phyloP scores from a whole-genome alignment of 2,113 vertebrate genomes.

The Coryphaenoides rupestris region DNA sequence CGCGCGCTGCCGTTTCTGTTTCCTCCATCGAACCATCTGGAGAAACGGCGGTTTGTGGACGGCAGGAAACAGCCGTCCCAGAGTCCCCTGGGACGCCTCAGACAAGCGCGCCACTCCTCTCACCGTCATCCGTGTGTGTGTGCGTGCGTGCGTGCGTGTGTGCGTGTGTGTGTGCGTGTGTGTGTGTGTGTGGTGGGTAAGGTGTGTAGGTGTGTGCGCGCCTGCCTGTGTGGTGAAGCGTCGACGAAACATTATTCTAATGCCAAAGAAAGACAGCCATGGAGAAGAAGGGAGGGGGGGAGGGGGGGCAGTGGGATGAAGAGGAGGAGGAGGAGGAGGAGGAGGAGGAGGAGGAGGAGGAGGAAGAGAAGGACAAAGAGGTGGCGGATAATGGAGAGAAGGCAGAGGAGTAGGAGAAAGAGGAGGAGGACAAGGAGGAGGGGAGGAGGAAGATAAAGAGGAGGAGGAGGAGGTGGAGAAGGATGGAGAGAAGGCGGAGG shows the following conservation, averaged over 20 bases:
- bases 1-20: constrained; percentile 43
- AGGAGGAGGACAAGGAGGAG: constrained; percentile 7
- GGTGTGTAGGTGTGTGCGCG: no score
- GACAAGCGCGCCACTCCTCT: constrained; percentile 40
- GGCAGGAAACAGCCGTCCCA: constrained; percentile 48
- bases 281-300: background rate
- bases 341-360: constrained; percentile 69
- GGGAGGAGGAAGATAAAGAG: background rate
- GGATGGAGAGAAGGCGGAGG: constrained; percentile 1
- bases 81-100: constrained; percentile 43
- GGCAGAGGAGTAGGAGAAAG: constrained; percentile 33
- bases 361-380: constrained; percentile 53
- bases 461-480: background rate
- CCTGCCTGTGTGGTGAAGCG: constrained; percentile 50
- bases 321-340: constrained; percentile 14
- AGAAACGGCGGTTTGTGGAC: constrained; percentile 39
- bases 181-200: background rate
- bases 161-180: no score
- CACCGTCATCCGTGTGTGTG: constrained; percentile 37
- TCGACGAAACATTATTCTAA: constrained; percentile 59
- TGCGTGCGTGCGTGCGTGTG: no score
- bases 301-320: background rate
- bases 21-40: constrained; percentile 66
- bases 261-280: constrained; percentile 22
- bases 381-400: no score